Base-by-base conservation (phyloP, 1,140 invertebrate genomes). In the Chionoecetes opilio region DNA sequence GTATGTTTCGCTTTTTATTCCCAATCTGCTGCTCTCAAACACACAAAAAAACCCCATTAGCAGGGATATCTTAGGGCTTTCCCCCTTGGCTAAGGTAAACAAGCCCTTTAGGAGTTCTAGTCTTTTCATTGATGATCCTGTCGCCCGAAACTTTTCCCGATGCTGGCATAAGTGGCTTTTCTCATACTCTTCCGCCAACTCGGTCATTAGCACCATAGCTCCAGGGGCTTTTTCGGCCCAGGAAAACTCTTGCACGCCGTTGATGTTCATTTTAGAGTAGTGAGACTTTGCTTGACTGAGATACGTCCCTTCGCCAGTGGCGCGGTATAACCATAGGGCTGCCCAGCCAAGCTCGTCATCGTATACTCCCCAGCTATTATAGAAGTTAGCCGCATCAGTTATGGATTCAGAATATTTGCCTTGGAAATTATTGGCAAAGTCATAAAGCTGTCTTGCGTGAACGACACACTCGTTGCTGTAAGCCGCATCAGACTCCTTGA, bases 331-430 rank as follows among this genome's bases (percentile, higher is more conserved):
- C 98, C 98, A 98, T 3, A 97, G 97, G 0, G 98, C 98, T 0
- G 98, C 97, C 98, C 98, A 98, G 0, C 97, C 97, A 87, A 98
- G 96, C 95, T 98, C 98, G 96, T 98, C 98, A 0, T 97, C 97
- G 95, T 97, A 98, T 82, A 97, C 97, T 0, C 97, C 97, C 14
- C 97, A 97, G 91, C 97, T 97, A 14, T 96, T 96, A 96, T 97
- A 97, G 93, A 96, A 97, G 0, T 94, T 94, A 0, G 88, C 95
- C 1, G 96, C 97, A 91, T 97, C 96, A 0, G 96, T 91, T 9
- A 97, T 96, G 9, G 96, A 96, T 38, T 97, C 96, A 29, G 96
- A 96, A 96, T 97, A 97, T 26, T 96, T 96, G 8, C 96, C 97
- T 46, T 96, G 38, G 38, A 6, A 41, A 3, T 41, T 41, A 14